phyloP scores from a whole-genome alignment of 2,113 vertebrate species.

The Chionis minor region DNA sequence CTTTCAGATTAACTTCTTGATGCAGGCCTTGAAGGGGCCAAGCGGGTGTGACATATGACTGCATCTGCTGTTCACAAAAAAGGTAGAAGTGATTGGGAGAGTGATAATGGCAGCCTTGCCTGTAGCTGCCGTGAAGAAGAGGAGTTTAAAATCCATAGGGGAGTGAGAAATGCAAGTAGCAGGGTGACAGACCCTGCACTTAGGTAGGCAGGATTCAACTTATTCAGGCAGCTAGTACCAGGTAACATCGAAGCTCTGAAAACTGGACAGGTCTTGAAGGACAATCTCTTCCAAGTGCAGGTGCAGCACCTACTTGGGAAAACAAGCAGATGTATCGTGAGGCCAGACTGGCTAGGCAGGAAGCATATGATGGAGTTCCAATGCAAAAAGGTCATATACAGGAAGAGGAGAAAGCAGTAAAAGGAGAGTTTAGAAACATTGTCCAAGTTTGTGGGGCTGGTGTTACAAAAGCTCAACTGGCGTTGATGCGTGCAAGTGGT shows the following conservation, averaged over 20 bases:
- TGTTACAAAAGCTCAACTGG: neutral
- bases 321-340: neutral
- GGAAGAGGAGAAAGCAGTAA: neutral
- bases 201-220: neutral
- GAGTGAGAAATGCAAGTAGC: neutral
- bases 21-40: neutral
- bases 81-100: neutral
- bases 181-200: neutral
- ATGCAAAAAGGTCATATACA: neutral
- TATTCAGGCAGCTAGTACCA: neutral
- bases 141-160: neutral
- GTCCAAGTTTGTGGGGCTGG: rapidly evolving
- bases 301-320: neutral
- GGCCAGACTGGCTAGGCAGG: neutral
- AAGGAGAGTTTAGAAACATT: neutral
- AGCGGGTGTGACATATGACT: neutral
- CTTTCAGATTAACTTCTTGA: neutral
- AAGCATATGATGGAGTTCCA: neutral
- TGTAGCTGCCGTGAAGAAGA: neutral
- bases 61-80: neutral
- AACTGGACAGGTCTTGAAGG: neutral
- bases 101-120: neutral
- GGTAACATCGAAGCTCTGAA: neutral
- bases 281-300: neutral
- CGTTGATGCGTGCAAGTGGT: neutral